Conservation (phyloP, 1,140 invertebrate genomes). For the Leptopilina boulardi region DNA sequence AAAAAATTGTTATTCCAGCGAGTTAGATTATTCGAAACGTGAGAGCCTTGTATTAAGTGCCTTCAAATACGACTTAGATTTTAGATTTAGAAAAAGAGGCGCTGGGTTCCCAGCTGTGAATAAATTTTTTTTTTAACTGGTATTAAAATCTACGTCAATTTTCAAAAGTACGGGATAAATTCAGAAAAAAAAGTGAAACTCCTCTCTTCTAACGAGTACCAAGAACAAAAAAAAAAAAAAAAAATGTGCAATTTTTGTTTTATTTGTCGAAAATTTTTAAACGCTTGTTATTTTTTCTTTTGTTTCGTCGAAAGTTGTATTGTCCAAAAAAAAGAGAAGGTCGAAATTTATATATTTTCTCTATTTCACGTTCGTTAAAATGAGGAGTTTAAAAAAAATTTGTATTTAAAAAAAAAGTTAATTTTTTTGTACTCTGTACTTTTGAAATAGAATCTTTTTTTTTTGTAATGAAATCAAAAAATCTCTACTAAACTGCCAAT, state of each 20-base stretch:
- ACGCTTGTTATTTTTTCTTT: slow-evolving; percentile 21
- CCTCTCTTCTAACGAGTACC: neutral
- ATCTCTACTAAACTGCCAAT: slow-evolving; percentile 68
- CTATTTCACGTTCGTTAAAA: slow-evolving; percentile 27
- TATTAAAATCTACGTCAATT: slow-evolving; percentile 66
- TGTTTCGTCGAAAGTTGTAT: slow-evolving; percentile 11
- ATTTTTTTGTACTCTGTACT: slow-evolving; percentile 50
- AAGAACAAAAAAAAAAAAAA: too few species aligned
- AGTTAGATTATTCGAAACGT: slow-evolving; percentile 62
- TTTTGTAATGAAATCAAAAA: slow-evolving; percentile 63
- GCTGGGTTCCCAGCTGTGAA: slow-evolving; percentile 72
- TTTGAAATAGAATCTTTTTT: slow-evolving; percentile 45
- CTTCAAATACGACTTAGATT: slow-evolving; percentile 75
- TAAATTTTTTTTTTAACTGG: slow-evolving; percentile 67
- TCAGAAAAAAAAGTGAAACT: neutral
- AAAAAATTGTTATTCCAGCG: slow-evolving; percentile 51
- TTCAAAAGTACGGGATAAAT: slow-evolving; percentile 42
- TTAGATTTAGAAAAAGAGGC: slow-evolving; percentile 72
- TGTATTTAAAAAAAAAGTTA: neutral
- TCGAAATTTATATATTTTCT: slow-evolving; percentile 20
- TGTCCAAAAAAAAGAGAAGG: neutral
- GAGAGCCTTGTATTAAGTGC: slow-evolving; percentile 77
- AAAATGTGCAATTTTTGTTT: slow-evolving; percentile 16
- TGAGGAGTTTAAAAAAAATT: slow-evolving; percentile 39
- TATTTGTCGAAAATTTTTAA: slow-evolving; percentile 14